A percentile compares a stretch with the other conserved stretches of the same genome.
phyloP scores from a whole-genome alignment of 2,888 invertebrate genomes.

The Cantharis lateralis region DNA sequence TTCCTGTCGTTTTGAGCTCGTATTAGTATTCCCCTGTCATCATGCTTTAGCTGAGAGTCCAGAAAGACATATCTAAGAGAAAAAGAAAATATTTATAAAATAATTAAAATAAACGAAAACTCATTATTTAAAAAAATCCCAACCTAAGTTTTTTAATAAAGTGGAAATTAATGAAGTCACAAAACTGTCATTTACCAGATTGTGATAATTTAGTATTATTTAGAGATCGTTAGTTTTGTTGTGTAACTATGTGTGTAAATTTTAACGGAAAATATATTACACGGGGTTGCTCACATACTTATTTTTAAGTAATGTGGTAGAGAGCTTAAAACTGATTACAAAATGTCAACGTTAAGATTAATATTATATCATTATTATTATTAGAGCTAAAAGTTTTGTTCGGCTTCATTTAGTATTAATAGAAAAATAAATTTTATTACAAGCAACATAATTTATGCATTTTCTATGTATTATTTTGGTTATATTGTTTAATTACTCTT shows the following conservation, averaged over 20 bases:
- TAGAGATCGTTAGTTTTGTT: constrained; percentile 28
- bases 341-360: constrained; percentile 25
- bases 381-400: constrained; percentile 14
- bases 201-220: constrained; percentile 16
- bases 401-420: constrained; percentile 7
- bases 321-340: constrained; percentile 24
- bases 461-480: no score
- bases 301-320: constrained; percentile 27
- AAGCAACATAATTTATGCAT: background rate
- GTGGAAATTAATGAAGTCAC: background rate
- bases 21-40: background rate
- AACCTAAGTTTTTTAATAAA: background rate
- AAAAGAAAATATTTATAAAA: no score
- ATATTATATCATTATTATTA: constrained; percentile 15
- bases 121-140: no score
- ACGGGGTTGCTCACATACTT: constrained; percentile 28
- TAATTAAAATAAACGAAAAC: no score
- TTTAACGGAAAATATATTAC: constrained; percentile 37
- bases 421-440: constrained; percentile 17
- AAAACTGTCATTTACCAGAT: background rate
- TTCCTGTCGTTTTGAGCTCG: background rate
- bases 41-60: background rate
- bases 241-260: constrained; percentile 34
- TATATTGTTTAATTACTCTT: no score
- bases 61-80: no score